These are phyloP conservation scores for Andrena trimmerana DNA, from an alignment of 2,888 invertebrate genomes.

Conservation along the genomic window DNA sequence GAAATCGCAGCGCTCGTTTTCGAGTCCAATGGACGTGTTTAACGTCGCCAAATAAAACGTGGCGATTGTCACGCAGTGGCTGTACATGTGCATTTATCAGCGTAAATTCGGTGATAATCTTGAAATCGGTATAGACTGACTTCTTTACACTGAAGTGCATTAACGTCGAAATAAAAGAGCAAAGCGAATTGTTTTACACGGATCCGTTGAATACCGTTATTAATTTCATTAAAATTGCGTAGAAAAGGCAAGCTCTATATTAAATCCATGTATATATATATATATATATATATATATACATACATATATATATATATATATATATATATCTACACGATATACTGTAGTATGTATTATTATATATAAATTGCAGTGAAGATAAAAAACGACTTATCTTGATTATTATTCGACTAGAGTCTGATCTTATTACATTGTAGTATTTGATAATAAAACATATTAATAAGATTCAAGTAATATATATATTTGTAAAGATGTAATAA, in stretches of 20 bases:
- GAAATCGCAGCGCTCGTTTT: slow-evolving; percentile 24
- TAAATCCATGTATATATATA: slow-evolving; percentile 48
- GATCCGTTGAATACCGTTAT: slow-evolving; percentile 22
- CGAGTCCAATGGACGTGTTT: slow-evolving; percentile 19
- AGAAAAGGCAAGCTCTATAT: slow-evolving; percentile 66
- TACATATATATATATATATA: slow-evolving; percentile 8
- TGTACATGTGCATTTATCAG: slow-evolving; percentile 45
- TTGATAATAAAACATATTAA: slow-evolving; percentile 34
- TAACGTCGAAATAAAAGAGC: slow-evolving; percentile 32
- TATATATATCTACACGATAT: slow-evolving; percentile 22
- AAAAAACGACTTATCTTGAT: slow-evolving; percentile 24
- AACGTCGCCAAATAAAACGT: slow-evolving; percentile 20
- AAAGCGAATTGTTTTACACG: slow-evolving; percentile 38
- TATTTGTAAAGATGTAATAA: slow-evolving; percentile 49
- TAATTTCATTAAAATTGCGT: slow-evolving; percentile 33
- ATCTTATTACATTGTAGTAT: slow-evolving; percentile 39
- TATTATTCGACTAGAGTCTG: slow-evolving; percentile 39
- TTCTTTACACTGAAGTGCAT: slow-evolving; percentile 45
- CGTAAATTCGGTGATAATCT: slow-evolving; percentile 44
- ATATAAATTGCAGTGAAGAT: slow-evolving; percentile 29
- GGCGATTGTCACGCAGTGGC: slow-evolving; percentile 24
- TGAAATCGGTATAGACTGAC: slow-evolving; percentile 25
- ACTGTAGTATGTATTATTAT: slow-evolving; percentile 38
- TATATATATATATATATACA: no score
- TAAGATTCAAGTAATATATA: slow-evolving; percentile 51